A percentile compares a stretch with the other conserved stretches of the same genome.
These are phyloP conservation scores for Mactra quadrangularis DNA, from an alignment of 1,140 invertebrate genomes.

Conservation along the genomic window DNA sequence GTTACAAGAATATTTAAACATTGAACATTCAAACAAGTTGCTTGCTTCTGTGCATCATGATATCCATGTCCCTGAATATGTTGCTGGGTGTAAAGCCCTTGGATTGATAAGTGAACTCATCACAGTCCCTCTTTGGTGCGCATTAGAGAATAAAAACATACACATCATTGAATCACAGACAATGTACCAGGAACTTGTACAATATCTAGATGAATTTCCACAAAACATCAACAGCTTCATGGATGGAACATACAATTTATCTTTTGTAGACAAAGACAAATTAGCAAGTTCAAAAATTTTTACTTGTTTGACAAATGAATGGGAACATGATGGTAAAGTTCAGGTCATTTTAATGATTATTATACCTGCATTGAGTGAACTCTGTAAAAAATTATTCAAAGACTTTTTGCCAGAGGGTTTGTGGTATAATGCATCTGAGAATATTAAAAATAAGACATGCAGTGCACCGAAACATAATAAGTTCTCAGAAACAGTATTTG, in stretches of 20 bases:
- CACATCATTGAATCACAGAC: slow-evolving; percentile 18
- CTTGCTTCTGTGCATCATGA: slow-evolving; percentile 13
- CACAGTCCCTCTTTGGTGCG: slow-evolving; percentile 17
- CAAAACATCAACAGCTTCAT: not conserved
- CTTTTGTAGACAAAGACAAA: not conserved
- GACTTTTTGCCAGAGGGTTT: not conserved
- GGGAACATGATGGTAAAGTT: slow-evolving; percentile 19
- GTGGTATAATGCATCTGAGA: not conserved
- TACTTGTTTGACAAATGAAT: not conserved
- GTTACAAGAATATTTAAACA: not conserved
- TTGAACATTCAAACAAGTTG: not conserved
- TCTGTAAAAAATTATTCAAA: slow-evolving; percentile 3
- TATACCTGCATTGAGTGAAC: not conserved
- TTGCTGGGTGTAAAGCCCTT: slow-evolving; percentile 41
- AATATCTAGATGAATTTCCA: not conserved
- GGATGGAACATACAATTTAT: not conserved
- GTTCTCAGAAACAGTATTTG: slow-evolving; percentile 37
- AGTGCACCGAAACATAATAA: slow-evolving; percentile 26
- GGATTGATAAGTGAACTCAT: slow-evolving; percentile 32
- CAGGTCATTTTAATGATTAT: not conserved
- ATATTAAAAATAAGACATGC: not conserved
- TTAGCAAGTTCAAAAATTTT: not conserved
- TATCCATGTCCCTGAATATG: slow-evolving; percentile 2
- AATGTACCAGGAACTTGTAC: slow-evolving; percentile 11
- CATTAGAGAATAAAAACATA: slow-evolving; percentile 23